phyloP scores from a whole-genome alignment of 2,113 vertebrate species.

The Malurus cyaneus region DNA sequence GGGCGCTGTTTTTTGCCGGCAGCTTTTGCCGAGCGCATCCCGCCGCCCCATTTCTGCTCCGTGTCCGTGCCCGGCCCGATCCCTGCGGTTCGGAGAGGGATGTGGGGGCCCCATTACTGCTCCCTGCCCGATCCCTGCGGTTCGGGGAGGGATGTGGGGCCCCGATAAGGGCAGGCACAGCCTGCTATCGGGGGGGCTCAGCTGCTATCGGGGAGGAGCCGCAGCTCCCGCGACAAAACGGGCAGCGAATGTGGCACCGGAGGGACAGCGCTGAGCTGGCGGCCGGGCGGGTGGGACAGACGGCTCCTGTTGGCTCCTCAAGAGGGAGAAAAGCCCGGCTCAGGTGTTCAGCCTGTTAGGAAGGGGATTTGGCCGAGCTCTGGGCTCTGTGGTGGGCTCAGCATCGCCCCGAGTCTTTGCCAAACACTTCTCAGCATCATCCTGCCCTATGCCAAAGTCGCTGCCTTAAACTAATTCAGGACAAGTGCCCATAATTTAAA shows the following conservation, averaged over 20 bases:
- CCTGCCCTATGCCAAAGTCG: neutral
- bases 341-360: rapidly evolving
- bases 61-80: neutral
- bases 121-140: neutral
- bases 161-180: neutral
- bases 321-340: neutral
- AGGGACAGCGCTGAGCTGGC: neutral
- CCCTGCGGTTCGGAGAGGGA: rapidly evolving
- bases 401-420: rapidly evolving
- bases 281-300: neutral
- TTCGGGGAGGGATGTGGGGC: neutral
- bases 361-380: rapidly evolving
- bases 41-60: neutral
- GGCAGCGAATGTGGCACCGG: rapidly evolving
- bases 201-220: rapidly evolving
- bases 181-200: neutral
- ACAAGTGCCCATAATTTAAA: neutral
- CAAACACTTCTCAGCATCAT: neutral
- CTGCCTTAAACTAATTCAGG: neutral
- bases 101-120: neutral
- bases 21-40: neutral
- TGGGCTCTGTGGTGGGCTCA: rapidly evolving
- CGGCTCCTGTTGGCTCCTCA: neutral
- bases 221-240: rapidly evolving
- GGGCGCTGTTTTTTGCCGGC: neutral